These are phyloP conservation scores for Sapayoa aenigma DNA, from an alignment of 2,113 vertebrate genomes.

Conservation along the genomic window DNA sequence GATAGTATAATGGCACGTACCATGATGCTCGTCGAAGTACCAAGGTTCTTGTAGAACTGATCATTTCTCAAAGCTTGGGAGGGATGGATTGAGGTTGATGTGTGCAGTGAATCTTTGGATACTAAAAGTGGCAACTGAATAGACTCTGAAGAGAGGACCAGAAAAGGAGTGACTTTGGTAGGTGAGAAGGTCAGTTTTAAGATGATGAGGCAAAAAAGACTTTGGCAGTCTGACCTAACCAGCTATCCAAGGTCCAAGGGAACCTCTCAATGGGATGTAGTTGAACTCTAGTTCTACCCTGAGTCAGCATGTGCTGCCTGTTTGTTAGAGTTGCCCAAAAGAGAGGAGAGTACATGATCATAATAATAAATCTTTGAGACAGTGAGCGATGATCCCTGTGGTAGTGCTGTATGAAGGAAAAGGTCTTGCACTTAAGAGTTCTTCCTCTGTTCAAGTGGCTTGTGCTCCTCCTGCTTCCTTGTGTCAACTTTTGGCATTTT, in stretches of 20 bases:
- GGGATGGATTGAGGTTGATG: background rate
- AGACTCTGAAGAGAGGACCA: background rate
- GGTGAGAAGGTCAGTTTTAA: background rate
- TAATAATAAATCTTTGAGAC: background rate
- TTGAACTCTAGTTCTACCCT: background rate
- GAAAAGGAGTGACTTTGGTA: background rate
- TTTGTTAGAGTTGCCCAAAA: background rate
- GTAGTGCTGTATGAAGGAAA: background rate
- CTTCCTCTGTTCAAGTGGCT: background rate
- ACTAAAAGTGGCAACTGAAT: background rate
- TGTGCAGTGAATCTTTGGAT: background rate
- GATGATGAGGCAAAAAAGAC: background rate
- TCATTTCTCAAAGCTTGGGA: background rate
- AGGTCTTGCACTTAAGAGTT: background rate
- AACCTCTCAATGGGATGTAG: background rate
- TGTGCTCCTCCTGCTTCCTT: background rate
- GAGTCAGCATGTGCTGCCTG: background rate
- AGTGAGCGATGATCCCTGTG: background rate
- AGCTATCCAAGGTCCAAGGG: background rate
- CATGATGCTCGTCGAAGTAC: fast-evolving
- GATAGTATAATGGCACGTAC: fast-evolving
- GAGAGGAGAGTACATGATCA: background rate
- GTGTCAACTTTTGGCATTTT: background rate
- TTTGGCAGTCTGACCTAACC: background rate
- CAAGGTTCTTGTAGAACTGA: background rate